A percentile compares a stretch with the other conserved stretches of the same genome.
Evolutionary conservation across 2,113 vertebrate genomes (phyloP).

Genomic region (Eptesicus fuscus): DNA sequence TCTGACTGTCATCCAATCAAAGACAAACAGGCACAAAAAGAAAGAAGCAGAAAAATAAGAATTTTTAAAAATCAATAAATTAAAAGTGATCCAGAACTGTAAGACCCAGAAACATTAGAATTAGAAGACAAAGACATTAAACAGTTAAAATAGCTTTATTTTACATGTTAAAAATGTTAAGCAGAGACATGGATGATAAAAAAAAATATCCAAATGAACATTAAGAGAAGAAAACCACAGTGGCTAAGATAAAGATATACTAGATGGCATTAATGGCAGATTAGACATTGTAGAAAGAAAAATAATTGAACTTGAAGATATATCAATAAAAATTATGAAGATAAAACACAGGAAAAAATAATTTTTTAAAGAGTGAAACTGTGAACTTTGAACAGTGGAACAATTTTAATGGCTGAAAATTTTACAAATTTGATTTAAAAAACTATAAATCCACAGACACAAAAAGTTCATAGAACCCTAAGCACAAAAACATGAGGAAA

Average conservation of each 20-base stretch:
- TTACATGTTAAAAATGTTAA: neutral
- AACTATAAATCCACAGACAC: neutral
- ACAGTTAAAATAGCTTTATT: neutral
- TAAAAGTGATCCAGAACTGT: neutral
- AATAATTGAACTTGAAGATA: neutral
- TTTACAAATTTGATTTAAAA: neutral
- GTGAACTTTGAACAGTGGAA: neutral
- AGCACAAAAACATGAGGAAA: neutral
- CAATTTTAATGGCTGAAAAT: neutral
- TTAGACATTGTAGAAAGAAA: neutral
- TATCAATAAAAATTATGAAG: neutral
- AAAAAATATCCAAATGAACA: neutral
- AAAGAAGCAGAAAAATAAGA: neutral
- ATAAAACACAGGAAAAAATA: neutral
- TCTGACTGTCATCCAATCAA: neutral
- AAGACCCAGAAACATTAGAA: neutral
- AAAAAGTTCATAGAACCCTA: neutral
- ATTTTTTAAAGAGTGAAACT: neutral
- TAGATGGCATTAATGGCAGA: too few species aligned
- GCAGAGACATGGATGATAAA: too few species aligned
- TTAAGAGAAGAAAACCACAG: neutral
- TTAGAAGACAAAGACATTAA: neutral
- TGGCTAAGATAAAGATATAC: neutral
- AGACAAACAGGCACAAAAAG: neutral
- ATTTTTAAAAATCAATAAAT: neutral